phyloP scores from a whole-genome alignment of 2,113 vertebrate species.

The Bos indicus region DNA sequence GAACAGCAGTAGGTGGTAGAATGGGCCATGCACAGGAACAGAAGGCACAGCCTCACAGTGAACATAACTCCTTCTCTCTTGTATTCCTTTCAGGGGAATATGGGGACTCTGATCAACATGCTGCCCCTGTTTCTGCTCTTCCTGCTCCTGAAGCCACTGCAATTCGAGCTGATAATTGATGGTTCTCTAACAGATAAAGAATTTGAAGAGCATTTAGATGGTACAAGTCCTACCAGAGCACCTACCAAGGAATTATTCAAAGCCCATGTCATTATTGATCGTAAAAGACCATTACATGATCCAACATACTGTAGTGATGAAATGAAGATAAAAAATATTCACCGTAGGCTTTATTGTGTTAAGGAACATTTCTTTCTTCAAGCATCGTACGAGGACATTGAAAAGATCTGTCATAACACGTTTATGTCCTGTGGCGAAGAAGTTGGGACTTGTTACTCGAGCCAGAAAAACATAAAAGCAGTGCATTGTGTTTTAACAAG shows the following conservation, averaged over 20 bases:
- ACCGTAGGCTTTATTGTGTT: rapidly evolving
- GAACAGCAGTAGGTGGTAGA: not conserved
- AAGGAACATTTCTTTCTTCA: not conserved
- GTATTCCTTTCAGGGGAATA: not conserved
- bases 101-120: not conserved
- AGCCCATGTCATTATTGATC: rapidly evolving
- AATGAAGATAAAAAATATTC: not conserved
- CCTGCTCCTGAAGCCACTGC: not conserved
- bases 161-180: not conserved
- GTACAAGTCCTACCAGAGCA: not conserved
- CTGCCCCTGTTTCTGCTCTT: not conserved
- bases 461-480: rapidly evolving
- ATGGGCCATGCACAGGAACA: not conserved
- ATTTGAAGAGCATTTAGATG: not conserved
- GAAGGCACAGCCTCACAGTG: not conserved
- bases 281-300: rapidly evolving
- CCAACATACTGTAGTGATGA: rapidly evolving
- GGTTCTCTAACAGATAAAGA: rapidly evolving
- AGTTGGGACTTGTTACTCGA: not conserved
- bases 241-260: not conserved
- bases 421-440: not conserved
- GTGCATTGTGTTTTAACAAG: not conserved
- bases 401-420: rapidly evolving
- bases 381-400: rapidly evolving
- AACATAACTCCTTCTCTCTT: not conserved